These are phyloP conservation scores for Elgaria multicarinata DNA, from an alignment of 2,113 vertebrate species.

Conservation along the genomic window DNA sequence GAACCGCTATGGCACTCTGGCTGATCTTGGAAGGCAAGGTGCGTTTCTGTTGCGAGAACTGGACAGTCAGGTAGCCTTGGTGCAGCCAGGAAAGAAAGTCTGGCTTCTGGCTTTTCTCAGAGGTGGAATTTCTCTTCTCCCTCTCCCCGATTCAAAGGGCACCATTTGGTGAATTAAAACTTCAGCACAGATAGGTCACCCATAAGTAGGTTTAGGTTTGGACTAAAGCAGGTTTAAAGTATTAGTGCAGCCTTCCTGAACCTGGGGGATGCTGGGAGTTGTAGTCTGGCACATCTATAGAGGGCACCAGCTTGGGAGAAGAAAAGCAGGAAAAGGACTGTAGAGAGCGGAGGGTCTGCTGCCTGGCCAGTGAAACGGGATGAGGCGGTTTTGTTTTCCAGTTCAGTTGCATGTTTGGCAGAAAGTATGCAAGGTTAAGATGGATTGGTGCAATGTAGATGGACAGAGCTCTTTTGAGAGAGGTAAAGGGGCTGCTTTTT, in stretches of 20 bases:
- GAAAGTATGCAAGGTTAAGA: neutral
- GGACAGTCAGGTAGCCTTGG: rapidly evolving
- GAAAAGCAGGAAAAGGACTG: too few species aligned
- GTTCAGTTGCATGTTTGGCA: too few species aligned
- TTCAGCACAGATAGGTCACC: neutral
- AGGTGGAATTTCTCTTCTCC: neutral
- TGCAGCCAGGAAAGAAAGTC: neutral
- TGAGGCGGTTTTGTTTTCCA: too few species aligned
- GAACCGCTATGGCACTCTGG: slow-evolving; percentile 76
- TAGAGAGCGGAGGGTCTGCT: neutral
- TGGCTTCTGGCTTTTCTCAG: neutral
- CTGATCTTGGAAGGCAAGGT: slow-evolving; percentile 93
- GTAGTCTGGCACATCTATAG: too few species aligned
- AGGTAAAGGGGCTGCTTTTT: too few species aligned
- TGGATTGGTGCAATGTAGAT: too few species aligned
- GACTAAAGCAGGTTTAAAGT: neutral
- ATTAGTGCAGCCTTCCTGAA: too few species aligned
- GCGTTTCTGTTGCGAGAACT: slow-evolving; percentile 19
- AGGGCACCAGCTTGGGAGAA: too few species aligned
- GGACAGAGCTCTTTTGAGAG: neutral
- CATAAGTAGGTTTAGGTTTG: neutral
- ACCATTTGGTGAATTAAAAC: neutral
- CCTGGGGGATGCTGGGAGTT: too few species aligned
- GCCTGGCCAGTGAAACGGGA: neutral
- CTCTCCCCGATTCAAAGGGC: rapidly evolving